Conservation (phyloP, 1,140 invertebrate species). For the Drosophila virilis region DNA sequence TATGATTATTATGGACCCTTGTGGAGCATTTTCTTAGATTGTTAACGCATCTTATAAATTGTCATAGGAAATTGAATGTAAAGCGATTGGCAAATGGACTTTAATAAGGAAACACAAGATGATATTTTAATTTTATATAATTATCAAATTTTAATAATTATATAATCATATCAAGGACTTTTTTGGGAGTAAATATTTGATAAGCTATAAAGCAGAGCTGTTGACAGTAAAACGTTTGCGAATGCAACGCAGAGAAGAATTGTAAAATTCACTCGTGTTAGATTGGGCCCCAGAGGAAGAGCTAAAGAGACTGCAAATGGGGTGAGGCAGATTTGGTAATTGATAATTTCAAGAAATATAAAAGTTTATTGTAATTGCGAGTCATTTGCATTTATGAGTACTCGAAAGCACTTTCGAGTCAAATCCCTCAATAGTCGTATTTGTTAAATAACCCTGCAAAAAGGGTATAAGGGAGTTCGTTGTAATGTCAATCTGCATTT, state of each 20-base stretch:
- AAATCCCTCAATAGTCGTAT: conserved; percentile 8
- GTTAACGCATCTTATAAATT: conserved; percentile 16
- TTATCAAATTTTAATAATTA: too few relatives aligned
- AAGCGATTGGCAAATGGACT: background rate
- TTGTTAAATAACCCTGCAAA: conserved; percentile 12
- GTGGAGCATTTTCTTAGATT: conserved; percentile 32
- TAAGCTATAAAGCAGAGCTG: background rate
- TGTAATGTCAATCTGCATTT: conserved; percentile 16
- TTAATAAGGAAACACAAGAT: background rate
- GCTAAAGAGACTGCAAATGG: background rate
- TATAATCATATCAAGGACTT: too few relatives aligned
- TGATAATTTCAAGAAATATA: conserved; percentile 3
- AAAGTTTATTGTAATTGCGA: conserved; percentile 8
- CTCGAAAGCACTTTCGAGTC: background rate
- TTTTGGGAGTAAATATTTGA: background rate
- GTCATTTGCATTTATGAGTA: conserved; percentile 5
- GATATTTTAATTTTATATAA: too few relatives aligned
- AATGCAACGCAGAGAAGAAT: too few relatives aligned
- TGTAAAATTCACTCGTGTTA: background rate
- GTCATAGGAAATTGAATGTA: background rate
- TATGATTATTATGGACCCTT: conserved; percentile 50
- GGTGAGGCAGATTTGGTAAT: background rate
- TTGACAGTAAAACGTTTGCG: background rate
- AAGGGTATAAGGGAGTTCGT: conserved; percentile 22
- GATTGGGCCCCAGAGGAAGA: background rate